These are phyloP conservation scores for Tyrophagus putrescentiae DNA, from an alignment of 1,140 invertebrate genomes.

Conservation along the genomic window DNA sequence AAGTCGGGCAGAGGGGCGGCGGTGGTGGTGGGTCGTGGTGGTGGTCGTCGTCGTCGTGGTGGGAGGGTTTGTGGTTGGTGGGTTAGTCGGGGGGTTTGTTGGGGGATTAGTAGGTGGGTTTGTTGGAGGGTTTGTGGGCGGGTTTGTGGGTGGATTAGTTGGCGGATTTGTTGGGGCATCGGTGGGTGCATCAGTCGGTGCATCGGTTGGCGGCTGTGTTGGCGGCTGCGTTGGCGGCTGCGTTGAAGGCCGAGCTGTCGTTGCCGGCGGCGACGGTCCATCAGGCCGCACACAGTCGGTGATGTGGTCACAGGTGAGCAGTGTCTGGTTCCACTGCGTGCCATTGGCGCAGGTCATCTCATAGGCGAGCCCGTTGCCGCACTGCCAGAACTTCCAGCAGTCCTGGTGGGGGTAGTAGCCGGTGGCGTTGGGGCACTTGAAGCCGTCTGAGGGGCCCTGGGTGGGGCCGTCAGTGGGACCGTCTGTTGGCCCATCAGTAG, in stretches of 20 bases:
- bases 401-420: slow-evolving; percentile 15
- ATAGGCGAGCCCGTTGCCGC: slow-evolving; percentile 18
- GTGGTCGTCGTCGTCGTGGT: neutral
- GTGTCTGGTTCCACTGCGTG: slow-evolving; percentile 26
- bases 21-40: neutral
- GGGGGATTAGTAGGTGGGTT: neutral
- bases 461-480: neutral
- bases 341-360: slow-evolving; percentile 24
- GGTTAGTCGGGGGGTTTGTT: neutral
- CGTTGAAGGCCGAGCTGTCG: neutral
- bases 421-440: slow-evolving; percentile 10
- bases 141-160: neutral
- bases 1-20: neutral
- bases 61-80: neutral
- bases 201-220: neutral
- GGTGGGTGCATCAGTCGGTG: neutral
- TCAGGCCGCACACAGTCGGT: slow-evolving; percentile 1
- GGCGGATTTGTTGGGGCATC: neutral
- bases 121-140: neutral
- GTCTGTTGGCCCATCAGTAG: neutral
- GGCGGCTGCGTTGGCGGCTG: neutral
- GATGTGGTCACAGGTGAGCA: slow-evolving; percentile 26
- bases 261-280: neutral
- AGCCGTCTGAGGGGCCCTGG: neutral
- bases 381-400: slow-evolving; percentile 8